A percentile compares a stretch with the other conserved stretches of the same genome.
Conservation (phyloP, 1,140 invertebrate species). For the Drosophila ambigua region DNA sequence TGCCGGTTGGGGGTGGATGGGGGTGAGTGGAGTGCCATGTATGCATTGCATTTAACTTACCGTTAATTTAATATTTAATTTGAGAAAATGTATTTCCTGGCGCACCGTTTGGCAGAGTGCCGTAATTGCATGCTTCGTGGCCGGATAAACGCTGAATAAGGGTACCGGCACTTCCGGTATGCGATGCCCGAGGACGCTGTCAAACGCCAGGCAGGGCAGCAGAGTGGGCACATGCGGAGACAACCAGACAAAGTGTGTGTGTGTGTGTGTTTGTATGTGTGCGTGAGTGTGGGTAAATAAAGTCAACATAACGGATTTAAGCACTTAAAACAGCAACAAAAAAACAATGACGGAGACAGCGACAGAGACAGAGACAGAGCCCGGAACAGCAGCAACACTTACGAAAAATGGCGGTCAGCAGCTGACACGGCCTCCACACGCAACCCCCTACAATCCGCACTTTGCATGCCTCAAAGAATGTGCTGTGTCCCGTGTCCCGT, state of each 20-base stretch:
- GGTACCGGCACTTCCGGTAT: conserved; percentile 84
- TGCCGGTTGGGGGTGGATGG: background rate
- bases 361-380: conserved; percentile 6
- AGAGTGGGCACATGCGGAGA: background rate
- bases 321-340: conserved; percentile 68
- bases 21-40: conserved; percentile 38
- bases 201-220: conserved; percentile 26
- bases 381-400: conserved; percentile 23
- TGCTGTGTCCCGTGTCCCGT: background rate
- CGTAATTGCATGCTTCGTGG: conserved; percentile 86
- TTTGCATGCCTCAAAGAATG: conserved; percentile 47
- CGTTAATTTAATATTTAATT: conserved; percentile 85
- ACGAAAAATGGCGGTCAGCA: conserved; percentile 61
- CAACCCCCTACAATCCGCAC: conserved; percentile 12
- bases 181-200: conserved; percentile 84
- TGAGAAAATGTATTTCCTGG: conserved; percentile 85
- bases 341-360: conserved; percentile 34
- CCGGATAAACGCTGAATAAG: conserved; percentile 85
- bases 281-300: conserved; percentile 62
- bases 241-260: conserved; percentile 25
- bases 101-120: conserved; percentile 86
- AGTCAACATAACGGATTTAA: conserved; percentile 75
- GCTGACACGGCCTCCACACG: conserved; percentile 39
- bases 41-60: conserved; percentile 83
- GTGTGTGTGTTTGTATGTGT: background rate